These are phyloP conservation scores for Liopterus haemorrhoidalis DNA, from an alignment of 2,888 invertebrate species.

Conservation along the genomic window DNA sequence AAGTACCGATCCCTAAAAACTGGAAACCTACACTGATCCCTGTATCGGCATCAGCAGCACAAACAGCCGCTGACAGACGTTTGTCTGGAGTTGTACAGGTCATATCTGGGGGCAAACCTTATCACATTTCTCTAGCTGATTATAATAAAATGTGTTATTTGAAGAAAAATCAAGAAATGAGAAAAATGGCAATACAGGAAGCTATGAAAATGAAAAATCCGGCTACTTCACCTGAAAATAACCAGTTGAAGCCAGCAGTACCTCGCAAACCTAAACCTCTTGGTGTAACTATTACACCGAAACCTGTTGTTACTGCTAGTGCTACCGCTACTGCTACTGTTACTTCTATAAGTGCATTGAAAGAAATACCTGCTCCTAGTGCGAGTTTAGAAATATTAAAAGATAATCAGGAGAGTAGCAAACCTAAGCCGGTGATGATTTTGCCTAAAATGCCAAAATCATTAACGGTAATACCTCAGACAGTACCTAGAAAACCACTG, in stretches of 20 bases:
- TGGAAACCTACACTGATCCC: slow-evolving; percentile 70
- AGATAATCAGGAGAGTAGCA: slow-evolving; percentile 29
- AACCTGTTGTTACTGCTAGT: no score
- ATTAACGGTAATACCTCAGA: slow-evolving; percentile 72
- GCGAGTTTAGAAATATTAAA: slow-evolving; percentile 8
- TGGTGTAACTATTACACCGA: slow-evolving; percentile 26
- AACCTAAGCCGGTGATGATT: slow-evolving; percentile 45
- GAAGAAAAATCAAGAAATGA: slow-evolving; percentile 53
- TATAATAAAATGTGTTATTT: slow-evolving; percentile 75
- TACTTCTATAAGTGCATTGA: slow-evolving; percentile 17
- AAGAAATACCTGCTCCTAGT: slow-evolving; percentile 14
- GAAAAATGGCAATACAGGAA: slow-evolving; percentile 52
- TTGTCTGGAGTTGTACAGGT: slow-evolving; percentile 65
- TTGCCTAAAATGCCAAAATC: slow-evolving; percentile 78
- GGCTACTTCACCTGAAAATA: slow-evolving; percentile 10
- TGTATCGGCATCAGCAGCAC: slow-evolving; percentile 45
- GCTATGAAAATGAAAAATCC: slow-evolving; percentile 40
- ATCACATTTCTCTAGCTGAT: slow-evolving; percentile 71
- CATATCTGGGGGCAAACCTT: slow-evolving; percentile 70
- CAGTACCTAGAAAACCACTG: slow-evolving; percentile 42
- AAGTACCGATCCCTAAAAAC: slow-evolving; percentile 54
- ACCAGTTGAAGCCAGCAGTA: slow-evolving; percentile 18
- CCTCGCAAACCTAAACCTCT: slow-evolving; percentile 23
- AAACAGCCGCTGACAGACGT: slow-evolving; percentile 44
- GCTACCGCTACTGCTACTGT: slow-evolving; percentile 9